These are phyloP conservation scores for Chrysolina americana DNA, from an alignment of 2,888 invertebrate genomes.

Conservation along the genomic window DNA sequence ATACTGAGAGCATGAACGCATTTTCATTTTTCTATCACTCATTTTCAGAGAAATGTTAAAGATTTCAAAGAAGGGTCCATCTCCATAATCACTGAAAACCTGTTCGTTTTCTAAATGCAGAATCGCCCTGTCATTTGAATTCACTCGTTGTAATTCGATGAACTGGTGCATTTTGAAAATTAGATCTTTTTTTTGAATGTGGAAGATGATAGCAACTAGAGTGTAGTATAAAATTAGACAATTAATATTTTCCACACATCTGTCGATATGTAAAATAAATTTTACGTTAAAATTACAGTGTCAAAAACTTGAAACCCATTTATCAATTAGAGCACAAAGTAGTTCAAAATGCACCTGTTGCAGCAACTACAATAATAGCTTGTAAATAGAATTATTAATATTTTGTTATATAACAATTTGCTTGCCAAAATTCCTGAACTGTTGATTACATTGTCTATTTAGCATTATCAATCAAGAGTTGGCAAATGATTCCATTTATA, in stretches of 20 bases:
- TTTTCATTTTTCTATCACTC: too few relatives aligned
- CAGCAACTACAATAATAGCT: neutral
- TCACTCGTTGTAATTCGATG: neutral
- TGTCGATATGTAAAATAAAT: slow-evolving; percentile 10
- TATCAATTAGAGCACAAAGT: neutral
- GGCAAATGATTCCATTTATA: neutral
- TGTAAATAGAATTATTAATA: neutral
- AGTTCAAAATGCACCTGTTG: slow-evolving; percentile 6
- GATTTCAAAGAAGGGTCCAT: too few relatives aligned
- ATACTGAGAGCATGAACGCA: too few relatives aligned
- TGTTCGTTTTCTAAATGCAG: neutral
- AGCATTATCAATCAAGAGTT: neutral
- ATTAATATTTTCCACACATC: neutral
- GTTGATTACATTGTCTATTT: neutral
- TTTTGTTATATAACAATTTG: neutral
- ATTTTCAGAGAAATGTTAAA: too few relatives aligned
- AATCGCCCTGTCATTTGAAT: neutral
- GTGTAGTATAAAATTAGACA: neutral
- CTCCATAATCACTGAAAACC: too few relatives aligned
- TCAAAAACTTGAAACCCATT: neutral
- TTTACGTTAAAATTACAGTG: slow-evolving; percentile 4
- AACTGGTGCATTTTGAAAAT: neutral
- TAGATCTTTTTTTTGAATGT: neutral
- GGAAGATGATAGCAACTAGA: neutral
- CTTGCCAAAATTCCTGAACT: slow-evolving; percentile 5